Conservation (phyloP, 1,140 invertebrate species). For the Lepidurus apus region DNA sequence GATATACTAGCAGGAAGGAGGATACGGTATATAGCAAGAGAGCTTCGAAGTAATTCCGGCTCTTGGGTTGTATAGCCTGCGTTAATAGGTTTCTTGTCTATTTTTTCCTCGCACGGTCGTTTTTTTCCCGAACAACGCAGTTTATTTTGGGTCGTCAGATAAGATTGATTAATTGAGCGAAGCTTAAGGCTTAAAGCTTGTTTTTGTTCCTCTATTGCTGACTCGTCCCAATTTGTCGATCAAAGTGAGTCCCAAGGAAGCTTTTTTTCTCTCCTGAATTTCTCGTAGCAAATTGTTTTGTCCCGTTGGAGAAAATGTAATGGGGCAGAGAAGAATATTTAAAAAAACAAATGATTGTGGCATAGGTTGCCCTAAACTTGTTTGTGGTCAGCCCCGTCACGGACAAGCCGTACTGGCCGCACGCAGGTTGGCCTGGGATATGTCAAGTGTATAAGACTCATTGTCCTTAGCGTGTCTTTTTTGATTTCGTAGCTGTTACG, state of each 20-base stretch:
- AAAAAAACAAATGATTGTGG: background rate
- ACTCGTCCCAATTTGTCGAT: background rate
- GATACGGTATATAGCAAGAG: too few species aligned
- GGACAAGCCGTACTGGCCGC: background rate
- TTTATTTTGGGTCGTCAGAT: background rate
- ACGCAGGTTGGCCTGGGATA: background rate
- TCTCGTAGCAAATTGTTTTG: background rate
- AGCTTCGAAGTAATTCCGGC: background rate
- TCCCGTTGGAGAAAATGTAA: background rate
- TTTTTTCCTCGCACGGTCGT: background rate
- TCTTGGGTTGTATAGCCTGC: background rate
- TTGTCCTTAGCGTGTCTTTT: background rate
- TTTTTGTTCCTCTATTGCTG: background rate
- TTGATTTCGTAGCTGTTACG: background rate
- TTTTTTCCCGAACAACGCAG: background rate
- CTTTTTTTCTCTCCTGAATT: background rate
- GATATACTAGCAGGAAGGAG: too few species aligned
- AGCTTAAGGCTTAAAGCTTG: slow-evolving; percentile 6
- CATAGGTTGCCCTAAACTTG: background rate
- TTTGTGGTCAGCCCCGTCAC: slow-evolving; percentile 9
- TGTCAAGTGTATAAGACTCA: background rate
- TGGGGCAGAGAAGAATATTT: background rate
- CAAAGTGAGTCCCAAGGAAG: background rate
- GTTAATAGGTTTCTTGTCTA: background rate
- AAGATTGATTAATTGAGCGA: background rate